A percentile compares a stretch with the other conserved stretches of the same genome.
Evolutionary conservation across 2,888 invertebrate genomes (phyloP).

Genomic region (Hoplodrina ambigua): DNA sequence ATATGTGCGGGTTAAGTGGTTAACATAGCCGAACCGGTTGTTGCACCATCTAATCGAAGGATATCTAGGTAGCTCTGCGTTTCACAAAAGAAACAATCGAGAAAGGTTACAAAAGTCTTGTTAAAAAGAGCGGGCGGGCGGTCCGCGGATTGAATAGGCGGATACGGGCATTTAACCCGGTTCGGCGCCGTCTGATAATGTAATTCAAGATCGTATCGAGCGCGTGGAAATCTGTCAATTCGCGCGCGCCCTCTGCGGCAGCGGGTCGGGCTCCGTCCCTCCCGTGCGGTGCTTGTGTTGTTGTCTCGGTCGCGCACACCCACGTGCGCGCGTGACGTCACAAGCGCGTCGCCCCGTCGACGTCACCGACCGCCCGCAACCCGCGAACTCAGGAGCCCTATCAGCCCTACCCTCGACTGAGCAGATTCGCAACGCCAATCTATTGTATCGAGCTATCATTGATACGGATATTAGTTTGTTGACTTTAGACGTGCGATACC

Average conservation of each 20-base stretch:
- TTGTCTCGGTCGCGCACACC: slow-evolving; percentile 81
- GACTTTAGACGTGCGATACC: slow-evolving; percentile 35
- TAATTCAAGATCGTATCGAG: slow-evolving; percentile 87
- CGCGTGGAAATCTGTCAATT: slow-evolving; percentile 86
- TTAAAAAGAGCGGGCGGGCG: slow-evolving; percentile 55
- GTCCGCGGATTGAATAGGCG: slow-evolving; percentile 64
- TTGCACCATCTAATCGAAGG: slow-evolving; percentile 54
- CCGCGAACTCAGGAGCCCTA: slow-evolving; percentile 63
- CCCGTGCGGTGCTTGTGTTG: slow-evolving; percentile 64
- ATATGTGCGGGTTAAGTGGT: slow-evolving; percentile 43
- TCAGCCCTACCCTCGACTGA: slow-evolving; percentile 56
- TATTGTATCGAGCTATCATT: slow-evolving; percentile 22
- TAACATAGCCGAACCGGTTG: slow-evolving; percentile 60
- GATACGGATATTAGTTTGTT: slow-evolving; percentile 33
- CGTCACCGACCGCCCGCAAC: slow-evolving; percentile 80
- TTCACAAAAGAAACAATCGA: slow-evolving; percentile 59
- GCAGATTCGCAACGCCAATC: slow-evolving; percentile 23
- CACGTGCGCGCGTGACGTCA: slow-evolving; percentile 88
- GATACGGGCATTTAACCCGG: slow-evolving; percentile 74
- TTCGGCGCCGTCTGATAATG: slow-evolving; percentile 77
- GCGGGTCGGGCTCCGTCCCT: slow-evolving; percentile 66
- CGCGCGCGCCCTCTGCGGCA: slow-evolving; percentile 80
- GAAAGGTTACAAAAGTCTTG: slow-evolving; percentile 53
- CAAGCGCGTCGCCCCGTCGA: slow-evolving; percentile 75
- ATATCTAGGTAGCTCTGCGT: slow-evolving; percentile 39